Evolutionary conservation across 2,888 invertebrate genomes (phyloP), one percentile per base, ranked within the genome.

Genomic region (Eilema depressum): DNA sequence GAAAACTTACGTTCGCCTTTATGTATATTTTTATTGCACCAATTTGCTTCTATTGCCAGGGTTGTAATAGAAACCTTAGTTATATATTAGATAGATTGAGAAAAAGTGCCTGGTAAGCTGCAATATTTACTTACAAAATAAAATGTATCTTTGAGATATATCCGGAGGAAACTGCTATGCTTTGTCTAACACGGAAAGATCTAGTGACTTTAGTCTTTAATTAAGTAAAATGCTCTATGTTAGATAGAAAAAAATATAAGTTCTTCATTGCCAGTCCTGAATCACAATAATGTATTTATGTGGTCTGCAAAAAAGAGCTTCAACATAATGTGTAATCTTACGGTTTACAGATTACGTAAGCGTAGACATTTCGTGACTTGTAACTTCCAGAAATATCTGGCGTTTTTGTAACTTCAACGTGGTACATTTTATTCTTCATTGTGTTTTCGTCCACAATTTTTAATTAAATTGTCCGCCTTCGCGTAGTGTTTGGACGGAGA

Each of bases 361-460:
- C 53, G n/a, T n/a, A 53, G n/a, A 53, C 53, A 53, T 20, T n/a
- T 53, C n/a, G 53, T 53, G 53, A 20, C 20, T 2, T 53, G n/a
- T 53, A n/a, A 53, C n/a, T n/a, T n/a, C n/a, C 53, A 10, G 20
- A 5, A 47, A 47, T n/a, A n/a, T 53, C 53, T n/a, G 53, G 53
- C 53, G n/a, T n/a, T 53, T 53, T 53, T 53, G 53, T 53, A 53
- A 53, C 53, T 53, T 53, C 53, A 8, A 53, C 53, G n/a, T 53
- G n/a, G n/a, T n/a, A n/a, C 8, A 53, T 53, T 53, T 47, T 53
- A n/a, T 53, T n/a, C 53, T 53, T 53, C 53, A 10, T 53, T 53
- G n/a, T 53, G n/a, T 53, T 53, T 53, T n/a, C n/a, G 53, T 53
- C n/a, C 53, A 53, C 53, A 53, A 53, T 53, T 53, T 53, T 53